Percentiles rank a stretch among this genome's conserved stretches.
phyloP scores from a whole-genome alignment of 2,888 invertebrate species.

The Elegia similella region DNA sequence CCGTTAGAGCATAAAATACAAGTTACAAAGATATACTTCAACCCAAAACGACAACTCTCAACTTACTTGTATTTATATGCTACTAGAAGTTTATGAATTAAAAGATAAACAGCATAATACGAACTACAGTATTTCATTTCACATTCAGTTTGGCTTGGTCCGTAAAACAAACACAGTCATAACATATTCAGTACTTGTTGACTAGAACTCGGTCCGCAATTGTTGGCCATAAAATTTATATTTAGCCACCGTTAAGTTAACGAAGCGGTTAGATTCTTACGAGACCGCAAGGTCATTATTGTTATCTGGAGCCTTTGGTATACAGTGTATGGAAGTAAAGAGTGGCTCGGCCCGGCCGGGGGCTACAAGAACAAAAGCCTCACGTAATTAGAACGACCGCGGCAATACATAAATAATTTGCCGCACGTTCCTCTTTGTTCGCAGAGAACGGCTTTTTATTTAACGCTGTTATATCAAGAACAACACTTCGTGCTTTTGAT shows the following conservation, averaged over 20 bases:
- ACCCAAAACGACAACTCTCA: no score
- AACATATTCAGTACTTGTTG: background rate
- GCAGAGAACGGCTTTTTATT: conserved; percentile 71
- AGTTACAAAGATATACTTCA: no score
- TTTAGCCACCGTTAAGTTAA: conserved; percentile 34
- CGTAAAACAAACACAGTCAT: background rate
- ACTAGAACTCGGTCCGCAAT: background rate
- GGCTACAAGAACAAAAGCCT: conserved; percentile 74
- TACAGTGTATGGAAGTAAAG: conserved; percentile 50
- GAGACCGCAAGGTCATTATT: conserved; percentile 56
- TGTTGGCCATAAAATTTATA: conserved; percentile 5
- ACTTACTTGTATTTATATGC: no score
- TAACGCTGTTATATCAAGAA: conserved; percentile 74
- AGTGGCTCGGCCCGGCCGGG: conserved; percentile 46
- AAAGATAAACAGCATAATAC: background rate
- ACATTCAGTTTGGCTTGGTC: background rate
- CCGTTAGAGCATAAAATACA: no score
- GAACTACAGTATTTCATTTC: background rate
- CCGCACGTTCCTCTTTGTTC: conserved; percentile 79
- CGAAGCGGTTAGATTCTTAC: conserved; percentile 48
- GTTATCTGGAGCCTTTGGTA: conserved; percentile 54
- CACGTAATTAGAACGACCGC: conserved; percentile 77
- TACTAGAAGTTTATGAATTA: background rate
- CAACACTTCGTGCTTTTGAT: conserved; percentile 70
- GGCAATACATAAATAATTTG: conserved; percentile 81